These are phyloP conservation scores for Genyomyrus donnyi DNA, from an alignment of 2,113 vertebrate species.

Conservation along the genomic window DNA sequence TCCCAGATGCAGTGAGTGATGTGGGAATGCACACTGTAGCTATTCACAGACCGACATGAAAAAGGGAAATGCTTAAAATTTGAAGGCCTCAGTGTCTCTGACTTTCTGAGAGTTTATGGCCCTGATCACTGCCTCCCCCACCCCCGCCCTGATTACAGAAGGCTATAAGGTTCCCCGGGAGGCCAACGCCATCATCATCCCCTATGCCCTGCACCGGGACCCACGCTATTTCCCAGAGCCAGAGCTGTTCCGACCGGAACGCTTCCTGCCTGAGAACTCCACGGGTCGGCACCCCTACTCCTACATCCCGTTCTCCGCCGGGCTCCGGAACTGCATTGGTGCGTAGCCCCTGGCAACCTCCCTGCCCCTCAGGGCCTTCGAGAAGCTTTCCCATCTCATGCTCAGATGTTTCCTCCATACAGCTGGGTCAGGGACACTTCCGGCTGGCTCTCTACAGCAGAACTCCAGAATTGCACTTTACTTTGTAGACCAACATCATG, in stretches of 20 bases:
- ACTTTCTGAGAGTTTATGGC: not conserved
- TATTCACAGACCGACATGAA: not conserved
- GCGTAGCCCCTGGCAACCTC: conserved; percentile 29
- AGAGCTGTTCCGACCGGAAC: conserved; percentile 81
- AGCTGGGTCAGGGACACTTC: not conserved
- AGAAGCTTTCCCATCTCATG: not conserved
- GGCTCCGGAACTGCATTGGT: conserved; percentile 93
- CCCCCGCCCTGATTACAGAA: conserved; percentile 43
- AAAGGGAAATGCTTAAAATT: not conserved
- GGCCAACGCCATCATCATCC: conserved; percentile 57
- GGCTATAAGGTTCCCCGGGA: conserved; percentile 71
- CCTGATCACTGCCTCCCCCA: not conserved
- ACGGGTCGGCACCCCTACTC: conserved; percentile 70
- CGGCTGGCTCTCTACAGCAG: not conserved
- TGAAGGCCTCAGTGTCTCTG: not conserved
- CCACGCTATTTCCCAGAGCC: conserved; percentile 75
- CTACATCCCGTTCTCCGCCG: conserved; percentile 89
- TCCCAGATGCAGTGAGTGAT: not conserved
- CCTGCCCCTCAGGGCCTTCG: not conserved
- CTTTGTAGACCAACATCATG: not conserved
- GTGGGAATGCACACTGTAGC: not conserved
- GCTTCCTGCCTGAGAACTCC: conserved; percentile 75
- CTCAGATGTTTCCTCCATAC: not conserved
- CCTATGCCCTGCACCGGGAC: conserved; percentile 80
- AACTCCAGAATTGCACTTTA: not conserved